Percentiles rank a stretch among this genome's conserved stretches.
Evolutionary conservation across 2,113 vertebrate species (phyloP).

Genomic region (Lanius collurio): DNA sequence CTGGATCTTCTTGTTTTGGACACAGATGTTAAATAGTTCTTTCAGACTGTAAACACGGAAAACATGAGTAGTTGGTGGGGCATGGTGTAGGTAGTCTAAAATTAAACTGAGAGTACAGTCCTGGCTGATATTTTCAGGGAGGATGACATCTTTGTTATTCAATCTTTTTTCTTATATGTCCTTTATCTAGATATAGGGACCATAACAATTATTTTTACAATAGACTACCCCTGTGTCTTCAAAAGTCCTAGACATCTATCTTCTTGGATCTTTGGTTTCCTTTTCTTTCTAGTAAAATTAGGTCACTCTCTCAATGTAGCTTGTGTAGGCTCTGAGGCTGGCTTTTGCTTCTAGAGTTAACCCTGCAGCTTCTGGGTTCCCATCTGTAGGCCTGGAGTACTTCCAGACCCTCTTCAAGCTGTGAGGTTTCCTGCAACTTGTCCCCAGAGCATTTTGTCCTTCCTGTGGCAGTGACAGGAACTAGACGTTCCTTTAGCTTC

Average conservation of each 20-base stretch:
- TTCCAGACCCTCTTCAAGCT: neutral
- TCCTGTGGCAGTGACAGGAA: neutral
- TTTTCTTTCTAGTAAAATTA: neutral
- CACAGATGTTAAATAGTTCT: neutral
- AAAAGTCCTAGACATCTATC: neutral
- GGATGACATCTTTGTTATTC: neutral
- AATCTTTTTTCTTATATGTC: neutral
- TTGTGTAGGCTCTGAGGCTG: neutral
- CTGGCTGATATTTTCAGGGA: neutral
- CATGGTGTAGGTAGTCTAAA: neutral
- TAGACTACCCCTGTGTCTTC: neutral
- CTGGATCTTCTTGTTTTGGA: neutral
- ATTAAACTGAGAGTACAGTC: neutral
- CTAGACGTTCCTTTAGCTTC: neutral
- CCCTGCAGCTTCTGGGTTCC: neutral
- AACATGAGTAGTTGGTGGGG: neutral
- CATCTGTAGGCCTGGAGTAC: too few species aligned
- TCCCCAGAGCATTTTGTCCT: neutral
- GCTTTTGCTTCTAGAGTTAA: neutral
- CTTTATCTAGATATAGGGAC: neutral
- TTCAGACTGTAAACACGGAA: neutral
- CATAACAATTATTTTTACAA: neutral
- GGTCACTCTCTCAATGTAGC: neutral
- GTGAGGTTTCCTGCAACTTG: neutral
- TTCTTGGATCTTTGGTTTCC: neutral